Base-by-base conservation (phyloP, 1,140 invertebrate genomes). In the Heliconius himera region DNA sequence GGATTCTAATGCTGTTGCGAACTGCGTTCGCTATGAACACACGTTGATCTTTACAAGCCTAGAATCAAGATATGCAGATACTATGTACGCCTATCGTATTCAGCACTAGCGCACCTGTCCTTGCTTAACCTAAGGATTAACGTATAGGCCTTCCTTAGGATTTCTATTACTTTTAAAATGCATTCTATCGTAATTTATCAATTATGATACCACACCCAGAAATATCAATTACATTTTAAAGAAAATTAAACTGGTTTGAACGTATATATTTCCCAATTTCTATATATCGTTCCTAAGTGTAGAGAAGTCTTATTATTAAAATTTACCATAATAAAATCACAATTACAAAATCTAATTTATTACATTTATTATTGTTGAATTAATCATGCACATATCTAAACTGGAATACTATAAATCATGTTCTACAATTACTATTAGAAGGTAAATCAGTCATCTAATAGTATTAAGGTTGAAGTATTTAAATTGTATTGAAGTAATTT, bases 1-100 rank as follows among this genome's bases (percentile, higher is more conserved):
- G 82, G 86, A 93, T 92, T 90, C 90, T 88, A 85, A 85, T 79
- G 83, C 84, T 85, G 88, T 88, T 83, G 79, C 80, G 78, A 81
- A 76, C 78, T 84, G 79, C 83, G 78, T 85, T 78, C 78, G 84
- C 82, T 87, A 84, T 86, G 22, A 66, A 66, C 26, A 89, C 76
- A 78, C 77, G 71, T 72, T 71, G 76, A 77, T 77, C 76, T 77
- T 76, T 70, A 66, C 60, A 66, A 66, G 60, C 60, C 60, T 66
- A 38, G 70, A 36, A 72, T 72, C 70, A 72, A 38, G 70, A 72
- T 72, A 66, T 72, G 56, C 60, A 77, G 46, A 60, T 20, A 22
- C 36, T 72, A 72, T 72, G 70, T n/a, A 72, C 36, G 70, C 70
- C 70, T 72, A 72, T 72, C 70, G 13, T 66, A 29, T 66, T 66